Conservation (phyloP, 1,140 invertebrate species). For the Leptinotarsa texana region DNA sequence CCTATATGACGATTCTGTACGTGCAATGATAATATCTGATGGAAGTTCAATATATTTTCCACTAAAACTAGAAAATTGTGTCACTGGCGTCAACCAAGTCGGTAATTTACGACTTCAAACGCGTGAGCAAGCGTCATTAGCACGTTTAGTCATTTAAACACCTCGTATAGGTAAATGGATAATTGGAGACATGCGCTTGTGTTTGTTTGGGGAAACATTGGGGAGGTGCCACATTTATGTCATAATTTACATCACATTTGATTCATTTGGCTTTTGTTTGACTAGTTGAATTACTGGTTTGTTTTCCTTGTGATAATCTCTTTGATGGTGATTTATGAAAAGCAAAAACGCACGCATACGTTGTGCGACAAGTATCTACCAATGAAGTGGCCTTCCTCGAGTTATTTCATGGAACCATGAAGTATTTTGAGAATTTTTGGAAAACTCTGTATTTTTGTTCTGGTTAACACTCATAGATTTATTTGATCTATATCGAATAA, state of each 20-base stretch:
- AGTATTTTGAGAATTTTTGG: too few species aligned
- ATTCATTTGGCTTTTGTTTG: conserved; percentile 14
- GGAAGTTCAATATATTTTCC: too few species aligned
- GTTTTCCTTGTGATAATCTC: background rate
- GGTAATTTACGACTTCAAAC: conserved; percentile 17
- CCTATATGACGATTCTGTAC: too few species aligned
- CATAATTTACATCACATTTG: conserved; percentile 16
- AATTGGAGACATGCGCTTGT: conserved; percentile 25
- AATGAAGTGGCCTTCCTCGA: too few species aligned
- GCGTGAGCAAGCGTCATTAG: conserved; percentile 20
- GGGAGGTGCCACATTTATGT: conserved; percentile 14
- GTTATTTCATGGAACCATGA: too few species aligned
- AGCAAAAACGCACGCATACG: background rate
- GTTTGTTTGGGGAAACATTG: conserved; percentile 25
- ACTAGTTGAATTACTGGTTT: conserved; percentile 3
- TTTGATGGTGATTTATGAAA: background rate
- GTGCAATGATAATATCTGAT: too few species aligned
- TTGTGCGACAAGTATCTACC: background rate
- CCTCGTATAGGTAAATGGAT: conserved; percentile 25
- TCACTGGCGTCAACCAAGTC: background rate
- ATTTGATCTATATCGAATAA: too few species aligned
- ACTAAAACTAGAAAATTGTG: too few species aligned
- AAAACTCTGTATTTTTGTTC: too few species aligned
- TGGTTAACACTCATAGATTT: too few species aligned
- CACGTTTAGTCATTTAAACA: conserved; percentile 17